Base-by-base conservation (phyloP, 2,113 vertebrate species). In the Agapornis roseicollis region DNA sequence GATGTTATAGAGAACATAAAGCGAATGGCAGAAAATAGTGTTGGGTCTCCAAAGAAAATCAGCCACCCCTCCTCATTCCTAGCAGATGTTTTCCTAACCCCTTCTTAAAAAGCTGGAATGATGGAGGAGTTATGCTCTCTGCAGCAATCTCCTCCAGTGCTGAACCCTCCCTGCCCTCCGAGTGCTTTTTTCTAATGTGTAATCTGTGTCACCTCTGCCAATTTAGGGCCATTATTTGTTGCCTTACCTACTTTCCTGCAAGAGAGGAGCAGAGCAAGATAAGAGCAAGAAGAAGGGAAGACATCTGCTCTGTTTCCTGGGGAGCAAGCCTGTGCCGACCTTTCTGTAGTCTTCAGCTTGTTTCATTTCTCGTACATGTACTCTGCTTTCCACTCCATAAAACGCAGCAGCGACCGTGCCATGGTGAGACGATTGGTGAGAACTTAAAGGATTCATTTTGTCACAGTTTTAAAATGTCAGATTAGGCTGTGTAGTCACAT, bases 301-400 rank as follows among this genome's bases (percentile, higher is more conserved):
- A 3, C 70, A 71, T 31, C 39, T 1, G 0, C 88, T 50, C 65
- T 23, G 61, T 58, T 92, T 90, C 83, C 92, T 8, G 44, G 69
- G 88, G 56, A 81, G 72, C 42, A 4, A 69, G 77, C 55, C 65
- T 49, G 16, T 4, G n/a, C 16, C 4, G 52, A 88, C 96, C 90
- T 87, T 41, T 77, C 90, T 17, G 35, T 37, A 46, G 37, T 44
- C 79, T 79, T 1, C 83, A 76, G 85, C 90, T 79, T 23, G n/a
- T 53, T 94, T 89, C 90, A 70, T 90, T 94, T 42, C 88, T 86
- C 2, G 0, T 41, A 41, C 49, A 23, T 11, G 18, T 42, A 0
- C 80, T 90, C 65, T 16, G 77, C 4, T 96, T 96, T 94, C 88
- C 94, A 92, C 94, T 82, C 95, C 94, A 96, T 89, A 93, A 96